Evolutionary conservation across 2,888 invertebrate genomes (phyloP).

Genomic region (Cataglyphis cursor): DNA sequence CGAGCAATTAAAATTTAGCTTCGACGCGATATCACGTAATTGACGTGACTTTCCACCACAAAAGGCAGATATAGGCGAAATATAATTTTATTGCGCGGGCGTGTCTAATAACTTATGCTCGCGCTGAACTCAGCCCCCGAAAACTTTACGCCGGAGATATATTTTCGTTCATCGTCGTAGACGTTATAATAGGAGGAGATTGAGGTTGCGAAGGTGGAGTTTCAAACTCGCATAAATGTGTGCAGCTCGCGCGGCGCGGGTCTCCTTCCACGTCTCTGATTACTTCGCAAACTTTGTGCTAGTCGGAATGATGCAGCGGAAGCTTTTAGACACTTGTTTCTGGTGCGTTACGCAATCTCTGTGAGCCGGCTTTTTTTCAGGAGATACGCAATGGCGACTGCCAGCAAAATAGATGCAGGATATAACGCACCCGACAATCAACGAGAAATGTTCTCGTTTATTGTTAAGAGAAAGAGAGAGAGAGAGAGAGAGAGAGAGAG

Average conservation of each 20-base stretch:
- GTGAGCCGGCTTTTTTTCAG: slow-evolving; percentile 47
- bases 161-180: slow-evolving; percentile 65
- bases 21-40: slow-evolving; percentile 43
- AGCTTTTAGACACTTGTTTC: slow-evolving; percentile 70
- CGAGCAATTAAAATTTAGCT: slow-evolving; percentile 30
- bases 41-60: slow-evolving; percentile 40
- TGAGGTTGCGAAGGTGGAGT: slow-evolving; percentile 63
- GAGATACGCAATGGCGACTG: slow-evolving; percentile 3
- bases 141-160: slow-evolving; percentile 60
- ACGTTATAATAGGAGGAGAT: slow-evolving; percentile 62
- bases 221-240: slow-evolving; percentile 73
- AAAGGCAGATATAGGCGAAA: slow-evolving; percentile 13
- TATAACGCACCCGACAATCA: not conserved
- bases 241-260: slow-evolving; percentile 57
- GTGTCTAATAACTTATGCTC: slow-evolving; percentile 59
- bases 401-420: not conserved
- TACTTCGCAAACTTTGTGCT: slow-evolving; percentile 72
- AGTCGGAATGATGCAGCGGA: slow-evolving; percentile 62
- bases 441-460: not conserved
- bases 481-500: not conserved
- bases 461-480: not conserved
- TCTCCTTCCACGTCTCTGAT: slow-evolving; percentile 74
- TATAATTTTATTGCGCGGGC: slow-evolving; percentile 23
- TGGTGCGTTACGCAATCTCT: slow-evolving; percentile 54
- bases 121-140: slow-evolving; percentile 27